Percentiles rank a stretch among this genome's conserved stretches.
These are phyloP conservation scores for Ophiothrix spiculata DNA, from an alignment of 35 echinoderm and acorn worm species.

Conservation along the genomic window DNA sequence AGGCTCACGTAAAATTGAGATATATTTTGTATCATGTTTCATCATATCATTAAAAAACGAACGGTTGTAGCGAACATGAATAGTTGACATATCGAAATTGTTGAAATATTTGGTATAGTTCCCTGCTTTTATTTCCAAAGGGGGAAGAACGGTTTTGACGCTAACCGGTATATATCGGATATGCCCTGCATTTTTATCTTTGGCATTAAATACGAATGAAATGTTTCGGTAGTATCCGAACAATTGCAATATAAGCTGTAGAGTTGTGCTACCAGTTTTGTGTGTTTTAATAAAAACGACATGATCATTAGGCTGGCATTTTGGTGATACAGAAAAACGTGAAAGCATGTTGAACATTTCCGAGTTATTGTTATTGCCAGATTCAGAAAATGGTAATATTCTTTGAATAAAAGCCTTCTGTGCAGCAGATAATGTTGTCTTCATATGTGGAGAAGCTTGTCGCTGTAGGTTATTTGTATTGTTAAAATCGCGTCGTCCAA, in stretches of 20 bases:
- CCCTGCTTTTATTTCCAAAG: slow-evolving; percentile 20
- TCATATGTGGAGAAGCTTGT: too few species aligned
- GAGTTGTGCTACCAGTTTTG: slow-evolving; percentile 73
- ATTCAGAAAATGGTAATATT: too few species aligned
- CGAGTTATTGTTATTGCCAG: too few species aligned
- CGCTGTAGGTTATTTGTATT: too few species aligned
- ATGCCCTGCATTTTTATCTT: slow-evolving; percentile 7
- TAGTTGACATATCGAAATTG: slow-evolving; percentile 52
- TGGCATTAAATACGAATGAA: slow-evolving; percentile 33
- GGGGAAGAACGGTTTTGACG: not conserved
- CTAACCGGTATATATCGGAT: not conserved
- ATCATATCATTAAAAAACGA: slow-evolving; percentile 41
- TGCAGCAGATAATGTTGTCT: too few species aligned
- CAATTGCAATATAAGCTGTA: slow-evolving; percentile 52
- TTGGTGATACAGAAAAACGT: too few species aligned
- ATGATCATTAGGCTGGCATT: not conserved
- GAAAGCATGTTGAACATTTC: too few species aligned
- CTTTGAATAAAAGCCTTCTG: too few species aligned
- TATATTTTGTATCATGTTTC: slow-evolving; percentile 51
- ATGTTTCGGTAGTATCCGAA: slow-evolving; percentile 61
- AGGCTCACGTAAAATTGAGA: slow-evolving; percentile 70
- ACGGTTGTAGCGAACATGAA: slow-evolving; percentile 52
- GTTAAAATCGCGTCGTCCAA: too few species aligned
- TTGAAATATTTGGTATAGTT: not conserved
- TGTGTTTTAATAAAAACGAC: slow-evolving; percentile 84